Conservation (phyloP, 2,797 vertebrate species). For the Urocyon cinereoargenteus region DNA sequence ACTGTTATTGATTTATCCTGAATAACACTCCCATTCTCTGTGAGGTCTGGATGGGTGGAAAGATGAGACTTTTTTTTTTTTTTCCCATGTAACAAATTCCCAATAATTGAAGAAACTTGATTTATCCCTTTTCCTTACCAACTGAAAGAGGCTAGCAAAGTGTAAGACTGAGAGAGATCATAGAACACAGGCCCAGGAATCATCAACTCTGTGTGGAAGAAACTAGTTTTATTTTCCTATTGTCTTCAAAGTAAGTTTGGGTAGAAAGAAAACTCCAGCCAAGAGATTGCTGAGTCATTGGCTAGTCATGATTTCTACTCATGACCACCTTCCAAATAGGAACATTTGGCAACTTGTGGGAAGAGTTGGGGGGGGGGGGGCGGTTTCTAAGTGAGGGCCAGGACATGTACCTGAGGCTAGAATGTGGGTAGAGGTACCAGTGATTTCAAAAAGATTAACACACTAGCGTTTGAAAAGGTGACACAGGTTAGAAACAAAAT, state of each 20-base stretch:
- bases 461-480: not conserved
- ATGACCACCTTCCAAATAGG: not conserved
- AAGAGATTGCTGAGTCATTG: constrained; percentile 10
- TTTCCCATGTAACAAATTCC: not conserved
- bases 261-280: not conserved
- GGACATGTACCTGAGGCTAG: not conserved
- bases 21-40: not conserved
- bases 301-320: not conserved
- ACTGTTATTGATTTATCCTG: not conserved
- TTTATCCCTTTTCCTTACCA: constrained; percentile 19
- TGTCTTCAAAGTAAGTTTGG: constrained; percentile 29
- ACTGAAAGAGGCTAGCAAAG: constrained; percentile 9
- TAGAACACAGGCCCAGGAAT: not conserved
- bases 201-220: constrained; percentile 5
- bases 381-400: not conserved
- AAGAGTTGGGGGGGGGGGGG: not conserved
- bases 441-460: not conserved
- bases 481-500: not conserved
- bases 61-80: not conserved
- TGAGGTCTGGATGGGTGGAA: not conserved
- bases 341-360: not conserved
- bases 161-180: not conserved
- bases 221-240: constrained; percentile 32
- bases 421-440: not conserved
- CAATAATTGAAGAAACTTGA: not conserved